A percentile compares a stretch with the other conserved stretches of the same genome.
These are phyloP conservation scores for Dasysyrphus tricinctus DNA, from an alignment of 2,888 invertebrate genomes.

Conservation along the genomic window DNA sequence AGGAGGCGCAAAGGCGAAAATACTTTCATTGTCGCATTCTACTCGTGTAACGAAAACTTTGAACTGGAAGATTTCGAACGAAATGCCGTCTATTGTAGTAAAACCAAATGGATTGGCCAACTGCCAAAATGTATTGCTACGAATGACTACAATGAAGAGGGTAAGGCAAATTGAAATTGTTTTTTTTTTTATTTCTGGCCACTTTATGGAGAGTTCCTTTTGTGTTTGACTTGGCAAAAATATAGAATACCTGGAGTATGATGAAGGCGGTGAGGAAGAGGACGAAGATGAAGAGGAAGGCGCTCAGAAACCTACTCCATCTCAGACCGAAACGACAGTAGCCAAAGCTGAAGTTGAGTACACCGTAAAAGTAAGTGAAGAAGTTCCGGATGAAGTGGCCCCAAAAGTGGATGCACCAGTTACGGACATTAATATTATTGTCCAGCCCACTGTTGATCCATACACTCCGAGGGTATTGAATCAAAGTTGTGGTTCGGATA, in stretches of 20 bases:
- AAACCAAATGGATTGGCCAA: constrained; percentile 85
- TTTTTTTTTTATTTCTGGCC: constrained; percentile 37
- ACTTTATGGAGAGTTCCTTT: constrained; percentile 24
- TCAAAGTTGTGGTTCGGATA: constrained; percentile 82
- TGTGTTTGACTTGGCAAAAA: constrained; percentile 11
- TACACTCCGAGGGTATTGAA: constrained; percentile 80
- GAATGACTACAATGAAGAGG: constrained; percentile 77
- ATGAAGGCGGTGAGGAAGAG: constrained; percentile 70
- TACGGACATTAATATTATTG: constrained; percentile 77
- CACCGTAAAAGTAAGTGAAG: constrained; percentile 48
- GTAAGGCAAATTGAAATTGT: constrained; percentile 63
- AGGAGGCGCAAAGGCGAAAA: constrained; percentile 82
- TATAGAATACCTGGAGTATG: constrained; percentile 77
- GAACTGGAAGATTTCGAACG: constrained; percentile 83
- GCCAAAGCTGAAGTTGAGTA: constrained; percentile 25
- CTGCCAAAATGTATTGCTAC: constrained; percentile 84
- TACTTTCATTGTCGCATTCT: constrained; percentile 85
- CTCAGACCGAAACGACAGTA: constrained; percentile 25
- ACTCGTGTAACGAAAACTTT: constrained; percentile 85
- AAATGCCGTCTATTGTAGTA: constrained; percentile 85
- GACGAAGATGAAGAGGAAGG: constrained; percentile 59
- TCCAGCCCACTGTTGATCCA: constrained; percentile 78
- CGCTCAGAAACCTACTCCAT: constrained; percentile 23
- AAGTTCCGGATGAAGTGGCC: constrained; percentile 36
- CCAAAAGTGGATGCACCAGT: constrained; percentile 47